Evolutionary conservation across 2,113 vertebrate species (phyloP).

Genomic region (Mastomys natalensis): DNA sequence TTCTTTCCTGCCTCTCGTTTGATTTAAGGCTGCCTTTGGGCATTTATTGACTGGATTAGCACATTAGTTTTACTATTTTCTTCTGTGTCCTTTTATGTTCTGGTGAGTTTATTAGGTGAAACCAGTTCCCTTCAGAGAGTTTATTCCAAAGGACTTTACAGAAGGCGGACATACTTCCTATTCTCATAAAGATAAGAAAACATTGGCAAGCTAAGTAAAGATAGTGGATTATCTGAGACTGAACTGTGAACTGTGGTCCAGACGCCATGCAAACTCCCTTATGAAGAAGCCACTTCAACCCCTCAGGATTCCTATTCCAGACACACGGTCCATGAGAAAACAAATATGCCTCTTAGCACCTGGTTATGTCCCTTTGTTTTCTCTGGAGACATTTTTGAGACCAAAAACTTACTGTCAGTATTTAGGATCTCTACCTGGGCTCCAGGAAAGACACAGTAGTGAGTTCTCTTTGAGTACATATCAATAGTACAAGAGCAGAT

Average conservation of each 20-base stretch:
- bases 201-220: constrained; percentile 51
- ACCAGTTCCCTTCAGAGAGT: constrained; percentile 66
- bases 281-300: not conserved
- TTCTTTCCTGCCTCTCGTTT: constrained; percentile 67
- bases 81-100: constrained; percentile 78
- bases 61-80: constrained; percentile 74
- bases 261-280: not conserved
- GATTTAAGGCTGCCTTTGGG: constrained; percentile 51
- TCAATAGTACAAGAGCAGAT: not conserved
- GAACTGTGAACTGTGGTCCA: constrained; percentile 17
- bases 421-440: not conserved
- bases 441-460: not conserved
- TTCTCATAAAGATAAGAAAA: constrained; percentile 79
- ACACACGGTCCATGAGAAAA: not conserved
- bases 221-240: constrained; percentile 53
- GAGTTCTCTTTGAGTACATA: not conserved
- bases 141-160: constrained; percentile 67
- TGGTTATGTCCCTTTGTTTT: not conserved
- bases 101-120: constrained; percentile 77
- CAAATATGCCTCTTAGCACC: not conserved
- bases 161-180: constrained; percentile 69
- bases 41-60: constrained; percentile 74
- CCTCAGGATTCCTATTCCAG: not conserved
- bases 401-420: not conserved
- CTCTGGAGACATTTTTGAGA: not conserved